Evolutionary conservation across 2,113 vertebrate genomes (phyloP).

Genomic region (Chascanopsetta lugubris): DNA sequence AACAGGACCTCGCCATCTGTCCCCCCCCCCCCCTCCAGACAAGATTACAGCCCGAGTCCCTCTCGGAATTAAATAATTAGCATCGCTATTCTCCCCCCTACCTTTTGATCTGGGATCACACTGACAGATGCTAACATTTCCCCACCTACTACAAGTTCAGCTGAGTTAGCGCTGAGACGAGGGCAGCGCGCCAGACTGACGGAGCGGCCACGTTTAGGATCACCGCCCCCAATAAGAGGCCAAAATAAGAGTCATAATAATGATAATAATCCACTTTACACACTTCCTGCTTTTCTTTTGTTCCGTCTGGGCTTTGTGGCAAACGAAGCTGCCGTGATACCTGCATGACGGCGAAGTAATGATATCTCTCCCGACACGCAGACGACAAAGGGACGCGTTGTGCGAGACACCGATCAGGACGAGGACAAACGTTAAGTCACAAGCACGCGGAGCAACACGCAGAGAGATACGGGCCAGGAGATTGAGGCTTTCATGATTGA

Average conservation of each 20-base stretch:
- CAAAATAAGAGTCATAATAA: too few species aligned
- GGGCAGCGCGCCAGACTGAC: slow-evolving; percentile 4
- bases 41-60: slow-evolving; percentile 32
- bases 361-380: not conserved
- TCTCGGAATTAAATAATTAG: slow-evolving; percentile 63
- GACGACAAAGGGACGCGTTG: not conserved
- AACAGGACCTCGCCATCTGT: slow-evolving; percentile 62
- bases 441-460: not conserved
- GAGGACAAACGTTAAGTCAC: too few species aligned
- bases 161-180: slow-evolving; percentile 21
- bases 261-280: slow-evolving; percentile 30
- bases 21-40: slow-evolving; percentile 39
- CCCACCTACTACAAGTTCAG: slow-evolving; percentile 42
- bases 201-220: slow-evolving; percentile 15
- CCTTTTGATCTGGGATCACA: slow-evolving; percentile 46
- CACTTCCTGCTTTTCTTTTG: slow-evolving; percentile 15
- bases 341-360: slow-evolving; percentile 36
- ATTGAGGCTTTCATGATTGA: not conserved
- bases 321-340: slow-evolving; percentile 5
- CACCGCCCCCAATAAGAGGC: slow-evolving; percentile 21
- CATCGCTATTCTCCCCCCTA: slow-evolving; percentile 38
- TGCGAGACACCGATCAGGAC: too few species aligned
- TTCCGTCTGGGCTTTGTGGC: slow-evolving; percentile 20
- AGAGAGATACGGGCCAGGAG: not conserved
- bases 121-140: slow-evolving; percentile 52